Conservation (phyloP, 1,140 invertebrate genomes). For the Musca vetustissima region DNA sequence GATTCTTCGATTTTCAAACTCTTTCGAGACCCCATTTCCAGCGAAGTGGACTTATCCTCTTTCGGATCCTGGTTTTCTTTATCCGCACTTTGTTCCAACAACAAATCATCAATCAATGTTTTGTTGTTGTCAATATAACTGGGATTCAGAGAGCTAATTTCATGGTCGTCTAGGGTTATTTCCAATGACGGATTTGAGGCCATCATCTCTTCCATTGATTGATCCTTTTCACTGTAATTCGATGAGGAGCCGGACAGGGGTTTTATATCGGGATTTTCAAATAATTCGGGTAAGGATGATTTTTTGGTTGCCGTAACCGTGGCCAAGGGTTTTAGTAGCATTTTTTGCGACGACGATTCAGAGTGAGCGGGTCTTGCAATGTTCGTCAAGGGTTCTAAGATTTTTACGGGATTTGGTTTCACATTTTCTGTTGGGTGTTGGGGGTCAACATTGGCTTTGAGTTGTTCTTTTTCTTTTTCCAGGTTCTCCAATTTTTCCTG, state of each 20-base stretch:
- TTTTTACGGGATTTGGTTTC: too few relatives aligned
- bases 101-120: constrained; percentile 25
- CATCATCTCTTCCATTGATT: constrained; percentile 50
- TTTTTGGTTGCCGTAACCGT: too few relatives aligned
- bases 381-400: too few relatives aligned
- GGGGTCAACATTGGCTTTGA: too few relatives aligned
- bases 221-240: constrained; percentile 40
- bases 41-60: constrained; percentile 26
- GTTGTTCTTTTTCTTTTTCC: too few relatives aligned
- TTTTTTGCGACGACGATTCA: too few relatives aligned
- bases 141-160: constrained; percentile 32
- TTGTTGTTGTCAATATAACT: constrained; percentile 26
- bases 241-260: neutral
- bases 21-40: neutral
- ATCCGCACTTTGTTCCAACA: constrained; percentile 27
- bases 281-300: neutral
- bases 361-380: too few relatives aligned
- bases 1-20: constrained; percentile 55
- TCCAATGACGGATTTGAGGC: constrained; percentile 48
- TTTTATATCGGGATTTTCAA: constrained; percentile 9
- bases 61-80: neutral
- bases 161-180: constrained; percentile 40
- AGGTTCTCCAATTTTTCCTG: too few relatives aligned
- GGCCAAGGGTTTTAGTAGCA: too few relatives aligned
- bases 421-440: too few relatives aligned